Percentiles rank a stretch among this genome's conserved stretches.
Evolutionary conservation across 2,888 invertebrate species (phyloP).

Genomic region (Stramonita haemastoma): DNA sequence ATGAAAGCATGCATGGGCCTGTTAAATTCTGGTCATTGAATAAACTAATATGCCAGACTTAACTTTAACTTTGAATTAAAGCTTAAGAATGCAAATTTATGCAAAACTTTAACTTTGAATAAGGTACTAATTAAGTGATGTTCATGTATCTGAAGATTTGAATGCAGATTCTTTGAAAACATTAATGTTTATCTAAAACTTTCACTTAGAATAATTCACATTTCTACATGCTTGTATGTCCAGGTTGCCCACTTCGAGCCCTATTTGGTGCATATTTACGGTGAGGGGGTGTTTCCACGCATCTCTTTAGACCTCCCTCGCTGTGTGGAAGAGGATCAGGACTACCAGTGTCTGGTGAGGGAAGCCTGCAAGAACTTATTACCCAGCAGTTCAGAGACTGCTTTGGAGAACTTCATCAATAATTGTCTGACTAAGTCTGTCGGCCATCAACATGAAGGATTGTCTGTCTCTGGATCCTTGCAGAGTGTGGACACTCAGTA

Average conservation of each 20-base stretch:
- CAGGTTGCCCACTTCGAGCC: constrained; percentile 78
- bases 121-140: too few relatives aligned
- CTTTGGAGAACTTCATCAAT: background rate
- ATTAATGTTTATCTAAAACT: too few relatives aligned
- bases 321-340: constrained; percentile 52
- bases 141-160: too few relatives aligned
- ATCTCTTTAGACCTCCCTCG: constrained; percentile 76
- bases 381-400: background rate
- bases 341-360: constrained; percentile 54
- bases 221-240: background rate
- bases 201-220: too few relatives aligned
- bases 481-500: background rate
- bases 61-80: too few relatives aligned
- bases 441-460: background rate
- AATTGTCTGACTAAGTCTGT: background rate
- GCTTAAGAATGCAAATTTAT: too few relatives aligned
- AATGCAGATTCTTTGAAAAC: too few relatives aligned
- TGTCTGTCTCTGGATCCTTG: background rate
- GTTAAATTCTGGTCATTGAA: too few relatives aligned
- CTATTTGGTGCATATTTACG: constrained; percentile 71
- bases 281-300: constrained; percentile 76
- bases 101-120: too few relatives aligned
- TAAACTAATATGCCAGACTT: too few relatives aligned
- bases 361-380: constrained; percentile 59
- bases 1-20: too few relatives aligned